Conservation (phyloP, 2,888 invertebrate species). For the Cephus nigrinus region DNA sequence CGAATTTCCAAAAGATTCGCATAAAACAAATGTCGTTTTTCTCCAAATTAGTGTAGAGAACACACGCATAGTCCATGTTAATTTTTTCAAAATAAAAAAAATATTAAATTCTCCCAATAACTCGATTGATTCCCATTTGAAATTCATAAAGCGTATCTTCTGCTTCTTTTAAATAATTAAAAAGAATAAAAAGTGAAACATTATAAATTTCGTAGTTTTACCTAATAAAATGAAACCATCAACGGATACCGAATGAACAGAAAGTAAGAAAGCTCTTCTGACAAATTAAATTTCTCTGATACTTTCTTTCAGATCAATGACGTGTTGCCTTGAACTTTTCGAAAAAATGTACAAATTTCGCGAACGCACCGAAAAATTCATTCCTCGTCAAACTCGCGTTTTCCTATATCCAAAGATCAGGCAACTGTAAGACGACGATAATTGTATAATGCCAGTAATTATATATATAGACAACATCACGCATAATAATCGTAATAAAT, state of each 20-base stretch:
- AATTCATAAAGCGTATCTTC: background rate
- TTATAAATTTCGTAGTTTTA: too few species aligned
- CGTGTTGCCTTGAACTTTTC: background rate
- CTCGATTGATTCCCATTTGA: background rate
- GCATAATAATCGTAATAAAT: background rate
- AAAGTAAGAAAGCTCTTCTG: background rate
- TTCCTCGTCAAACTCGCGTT: background rate
- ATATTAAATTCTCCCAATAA: background rate
- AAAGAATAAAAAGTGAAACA: background rate
- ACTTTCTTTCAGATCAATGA: background rate
- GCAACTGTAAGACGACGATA: background rate
- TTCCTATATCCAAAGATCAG: background rate
- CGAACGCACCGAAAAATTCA: background rate
- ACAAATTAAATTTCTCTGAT: background rate
- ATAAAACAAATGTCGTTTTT: background rate
- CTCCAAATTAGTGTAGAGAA: background rate
- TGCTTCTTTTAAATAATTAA: background rate
- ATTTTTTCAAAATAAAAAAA: background rate
- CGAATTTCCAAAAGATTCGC: background rate
- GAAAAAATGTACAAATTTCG: background rate
- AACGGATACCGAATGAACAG: background rate
- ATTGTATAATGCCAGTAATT: background rate
- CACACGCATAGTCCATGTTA: background rate
- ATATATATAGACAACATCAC: background rate
- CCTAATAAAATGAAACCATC: background rate